Conservation (phyloP, 1,140 invertebrate genomes). For the Bombus turneri region DNA sequence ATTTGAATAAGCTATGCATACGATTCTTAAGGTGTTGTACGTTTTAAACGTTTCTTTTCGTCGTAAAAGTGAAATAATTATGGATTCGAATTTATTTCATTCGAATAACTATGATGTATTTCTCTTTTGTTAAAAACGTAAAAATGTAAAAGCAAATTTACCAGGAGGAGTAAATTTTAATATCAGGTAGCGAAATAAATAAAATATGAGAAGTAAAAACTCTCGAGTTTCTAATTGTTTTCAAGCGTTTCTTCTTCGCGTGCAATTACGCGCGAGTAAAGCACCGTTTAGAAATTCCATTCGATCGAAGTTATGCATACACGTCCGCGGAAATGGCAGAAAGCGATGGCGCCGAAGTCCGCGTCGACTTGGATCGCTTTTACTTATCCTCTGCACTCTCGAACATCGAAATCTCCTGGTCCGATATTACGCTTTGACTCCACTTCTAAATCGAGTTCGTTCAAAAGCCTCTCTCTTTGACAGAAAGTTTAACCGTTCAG, state of each 20-base stretch:
- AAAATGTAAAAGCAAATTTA: neutral
- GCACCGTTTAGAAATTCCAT: slow-evolving; percentile 9
- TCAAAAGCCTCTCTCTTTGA: slow-evolving; percentile 55
- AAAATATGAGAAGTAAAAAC: neutral
- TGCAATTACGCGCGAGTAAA: neutral
- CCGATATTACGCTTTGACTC: slow-evolving; percentile 61
- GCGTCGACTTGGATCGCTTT: slow-evolving; percentile 50
- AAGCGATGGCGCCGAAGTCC: neutral
- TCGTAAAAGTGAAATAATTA: neutral
- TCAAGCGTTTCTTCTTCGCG: neutral
- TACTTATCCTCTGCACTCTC: slow-evolving; percentile 2
- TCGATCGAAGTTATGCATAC: slow-evolving; percentile 10
- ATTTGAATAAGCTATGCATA: neutral
- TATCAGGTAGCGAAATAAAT: neutral
- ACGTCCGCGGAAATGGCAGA: neutral
- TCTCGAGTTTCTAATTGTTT: neutral
- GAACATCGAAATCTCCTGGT: slow-evolving; percentile 56
- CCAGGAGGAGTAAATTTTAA: neutral
- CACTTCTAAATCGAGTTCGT: slow-evolving; percentile 43
- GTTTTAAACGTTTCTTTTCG: neutral
- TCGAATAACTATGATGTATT: neutral
- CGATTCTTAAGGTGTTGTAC: neutral
- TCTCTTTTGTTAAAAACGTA: neutral
- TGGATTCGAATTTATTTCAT: neutral
- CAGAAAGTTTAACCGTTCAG: slow-evolving; percentile 59